A percentile compares a stretch with the other conserved stretches of the same genome.
Conservation (phyloP, 2,888 invertebrate genomes). For the Cryptus viduatorius region DNA sequence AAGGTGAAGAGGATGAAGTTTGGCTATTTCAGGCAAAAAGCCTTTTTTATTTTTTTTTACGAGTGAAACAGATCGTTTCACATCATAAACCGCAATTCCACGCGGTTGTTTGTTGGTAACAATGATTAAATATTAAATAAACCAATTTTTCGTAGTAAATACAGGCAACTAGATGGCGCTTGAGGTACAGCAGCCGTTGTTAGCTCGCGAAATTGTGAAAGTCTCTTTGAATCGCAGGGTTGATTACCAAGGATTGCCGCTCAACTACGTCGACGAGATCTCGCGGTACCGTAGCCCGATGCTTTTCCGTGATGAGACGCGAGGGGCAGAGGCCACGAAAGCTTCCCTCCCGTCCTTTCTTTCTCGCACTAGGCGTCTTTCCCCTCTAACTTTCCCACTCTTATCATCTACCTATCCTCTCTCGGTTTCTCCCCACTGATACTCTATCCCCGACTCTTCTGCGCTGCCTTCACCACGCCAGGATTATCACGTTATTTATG, state of each 20-base stretch:
- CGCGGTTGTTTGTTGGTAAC: too few relatives aligned
- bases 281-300: constrained; percentile 16
- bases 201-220: background rate
- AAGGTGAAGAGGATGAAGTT: too few relatives aligned
- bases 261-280: constrained; percentile 2
- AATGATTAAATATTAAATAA: background rate
- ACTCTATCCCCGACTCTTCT: constrained; percentile 55
- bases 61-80: too few relatives aligned
- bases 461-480: constrained; percentile 76
- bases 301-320: constrained; percentile 53
- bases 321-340: constrained; percentile 50
- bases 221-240: background rate
- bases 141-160: background rate
- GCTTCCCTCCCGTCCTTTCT: constrained; percentile 65
- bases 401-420: constrained; percentile 68
- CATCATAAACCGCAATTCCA: too few relatives aligned
- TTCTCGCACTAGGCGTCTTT: constrained; percentile 48
- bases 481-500: constrained; percentile 85
- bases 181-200: constrained; percentile 1
- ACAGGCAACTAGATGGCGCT: background rate
- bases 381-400: constrained; percentile 37
- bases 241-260: constrained; percentile 22
- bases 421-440: constrained; percentile 64
- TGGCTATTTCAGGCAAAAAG: too few relatives aligned
- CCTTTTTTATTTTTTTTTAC: too few relatives aligned